Conservation (phyloP, 2,888 invertebrate genomes). For the Teinopalpus imperialis region DNA sequence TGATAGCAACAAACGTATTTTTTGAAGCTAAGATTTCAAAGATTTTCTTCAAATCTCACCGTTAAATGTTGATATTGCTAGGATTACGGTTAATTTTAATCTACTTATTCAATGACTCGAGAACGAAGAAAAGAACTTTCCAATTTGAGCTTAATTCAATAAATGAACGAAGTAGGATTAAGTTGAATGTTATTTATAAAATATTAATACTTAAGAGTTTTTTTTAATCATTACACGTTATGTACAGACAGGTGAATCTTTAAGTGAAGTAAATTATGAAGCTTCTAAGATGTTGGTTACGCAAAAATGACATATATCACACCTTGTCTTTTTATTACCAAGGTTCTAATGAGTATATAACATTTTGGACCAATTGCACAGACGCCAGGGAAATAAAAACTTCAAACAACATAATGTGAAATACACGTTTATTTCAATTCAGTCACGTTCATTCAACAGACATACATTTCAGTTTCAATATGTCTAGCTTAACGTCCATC, state of each 20-base stretch:
- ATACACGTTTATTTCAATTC: constrained; percentile 72
- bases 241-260: too few relatives aligned
- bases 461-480: constrained; percentile 57
- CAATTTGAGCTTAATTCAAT: background rate
- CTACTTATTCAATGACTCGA: constrained; percentile 13
- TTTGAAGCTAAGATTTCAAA: too few relatives aligned
- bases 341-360: constrained; percentile 2
- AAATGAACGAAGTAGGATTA: background rate
- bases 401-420: constrained; percentile 60
- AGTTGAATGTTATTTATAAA: too few relatives aligned
- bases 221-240: too few relatives aligned
- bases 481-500: constrained; percentile 30
- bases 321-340: constrained; percentile 12
- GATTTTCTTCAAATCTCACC: too few relatives aligned
- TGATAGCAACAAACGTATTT: too few relatives aligned
- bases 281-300: too few relatives aligned
- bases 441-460: constrained; percentile 54
- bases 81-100: constrained; percentile 4
- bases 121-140: constrained; percentile 16
- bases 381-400: constrained; percentile 51
- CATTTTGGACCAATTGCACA: constrained; percentile 9
- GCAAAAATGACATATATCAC: background rate
- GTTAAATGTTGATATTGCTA: too few relatives aligned
- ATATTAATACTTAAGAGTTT: too few relatives aligned
- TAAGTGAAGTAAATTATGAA: too few relatives aligned